phyloP scores from a whole-genome alignment of 2,113 vertebrate genomes.

The Miniopterus natalensis region DNA sequence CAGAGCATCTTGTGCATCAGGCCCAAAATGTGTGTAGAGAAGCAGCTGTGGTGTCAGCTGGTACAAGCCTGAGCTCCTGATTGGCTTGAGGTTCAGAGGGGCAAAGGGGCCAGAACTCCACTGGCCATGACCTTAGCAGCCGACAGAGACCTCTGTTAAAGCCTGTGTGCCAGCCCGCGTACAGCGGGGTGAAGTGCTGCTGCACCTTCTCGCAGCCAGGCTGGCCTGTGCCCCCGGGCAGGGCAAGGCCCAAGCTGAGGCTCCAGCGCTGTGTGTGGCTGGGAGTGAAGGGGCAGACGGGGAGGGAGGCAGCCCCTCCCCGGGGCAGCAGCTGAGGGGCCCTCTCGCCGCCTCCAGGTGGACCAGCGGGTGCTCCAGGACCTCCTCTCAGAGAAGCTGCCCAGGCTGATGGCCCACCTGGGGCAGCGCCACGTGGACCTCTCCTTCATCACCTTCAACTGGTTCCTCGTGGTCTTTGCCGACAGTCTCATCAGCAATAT shows the following conservation, averaged over 20 bases:
- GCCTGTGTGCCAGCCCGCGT: background rate
- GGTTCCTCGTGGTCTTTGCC: constrained; percentile 97
- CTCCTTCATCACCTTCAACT: constrained; percentile 95
- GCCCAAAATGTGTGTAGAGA: background rate
- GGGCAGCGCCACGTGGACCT: constrained; percentile 91
- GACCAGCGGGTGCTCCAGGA: constrained; percentile 98
- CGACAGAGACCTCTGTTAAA: background rate
- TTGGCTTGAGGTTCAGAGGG: background rate
- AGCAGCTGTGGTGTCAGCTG: accelerated
- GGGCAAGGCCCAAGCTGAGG: background rate
- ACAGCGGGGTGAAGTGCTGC: accelerated
- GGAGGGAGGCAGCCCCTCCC: background rate
- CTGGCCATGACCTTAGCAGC: background rate
- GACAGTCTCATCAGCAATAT: constrained; percentile 95
- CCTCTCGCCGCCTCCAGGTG: constrained; percentile 86
- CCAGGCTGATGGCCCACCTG: constrained; percentile 93
- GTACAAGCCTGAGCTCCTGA: background rate
- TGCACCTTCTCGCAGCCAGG: background rate
- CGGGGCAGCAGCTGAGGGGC: background rate
- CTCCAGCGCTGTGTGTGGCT: no score
- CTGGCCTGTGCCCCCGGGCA: background rate
- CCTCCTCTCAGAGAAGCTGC: constrained; percentile 94
- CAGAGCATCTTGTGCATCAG: background rate
- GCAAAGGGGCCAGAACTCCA: background rate
- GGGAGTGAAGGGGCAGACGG: background rate